Evolutionary conservation across 2,113 vertebrate genomes (phyloP), one percentile per base, ranked within the genome.

Genomic region (Panthera leo): DNA sequence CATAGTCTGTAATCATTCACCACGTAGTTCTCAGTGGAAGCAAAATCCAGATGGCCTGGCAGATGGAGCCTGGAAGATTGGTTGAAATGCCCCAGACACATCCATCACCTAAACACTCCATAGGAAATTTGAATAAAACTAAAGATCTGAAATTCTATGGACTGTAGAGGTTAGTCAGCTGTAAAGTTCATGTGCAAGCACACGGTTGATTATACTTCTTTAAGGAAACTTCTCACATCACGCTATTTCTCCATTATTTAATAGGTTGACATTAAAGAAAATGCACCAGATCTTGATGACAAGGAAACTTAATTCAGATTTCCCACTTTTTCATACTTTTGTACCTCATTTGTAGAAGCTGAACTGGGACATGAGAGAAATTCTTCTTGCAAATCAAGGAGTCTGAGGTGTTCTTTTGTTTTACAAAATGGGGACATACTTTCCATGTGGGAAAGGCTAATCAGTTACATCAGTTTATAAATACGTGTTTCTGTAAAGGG

Each of bases 21-120:
- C 97, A 98, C 92, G 96, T 48, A 98, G 73, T 96, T 97, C 89
- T 96, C 97, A 97, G 94, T 98, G 93, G 95, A 97, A 97, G 89
- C 91, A 97, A 83, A 98, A 98, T 98, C 98, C 99, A 99, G 99
- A 99, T 99, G 99, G 99, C 96, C 93, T 91, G 96, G 90, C 99
- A 99, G 98, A 99, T 98, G 99, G 98, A 98, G 96, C 88, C 83
- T 91, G 86, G 97, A 98, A 95, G 97, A 97, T 94, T 98, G 98
- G 98, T 98, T 98, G 97, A 98, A 99, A 99, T 98, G 97, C 95
- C 97, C 97, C 91, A 96, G 98, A 98, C 97, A 98, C 85, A 97
- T 97, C 87, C 88, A 96, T 98, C 96, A 96, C 91, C 95, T 96
- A 96, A 94, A 97, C 68, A 86, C 85, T 96, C 87, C 76, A 95